Conservation (phyloP, 1,140 invertebrate species). For the Thaumetopoea pityocampa region DNA sequence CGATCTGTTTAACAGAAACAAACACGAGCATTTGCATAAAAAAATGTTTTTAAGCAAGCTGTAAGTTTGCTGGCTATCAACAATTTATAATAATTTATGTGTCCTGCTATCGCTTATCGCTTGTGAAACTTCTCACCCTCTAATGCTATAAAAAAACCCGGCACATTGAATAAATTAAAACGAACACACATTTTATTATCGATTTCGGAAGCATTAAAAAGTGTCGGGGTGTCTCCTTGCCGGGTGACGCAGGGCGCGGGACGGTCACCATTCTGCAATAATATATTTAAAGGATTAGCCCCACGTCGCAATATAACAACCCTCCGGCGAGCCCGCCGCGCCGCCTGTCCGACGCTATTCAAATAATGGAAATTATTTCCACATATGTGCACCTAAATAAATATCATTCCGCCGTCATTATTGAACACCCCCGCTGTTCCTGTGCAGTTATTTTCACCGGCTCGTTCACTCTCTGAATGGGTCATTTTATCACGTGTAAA, state of each 20-base stretch:
- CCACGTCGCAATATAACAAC: conserved; percentile 74
- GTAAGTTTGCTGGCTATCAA: too few species aligned
- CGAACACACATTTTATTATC: conserved; percentile 53
- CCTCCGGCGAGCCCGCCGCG: conserved; percentile 40
- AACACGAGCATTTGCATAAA: too few species aligned
- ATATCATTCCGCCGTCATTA: conserved; percentile 75
- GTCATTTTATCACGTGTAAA: conserved; percentile 25
- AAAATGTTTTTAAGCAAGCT: too few species aligned
- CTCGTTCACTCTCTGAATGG: conserved; percentile 46
- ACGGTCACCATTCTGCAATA: conserved; percentile 64
- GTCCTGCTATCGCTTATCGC: background rate
- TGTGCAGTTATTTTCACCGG: conserved; percentile 64
- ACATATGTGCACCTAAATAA: conserved; percentile 75
- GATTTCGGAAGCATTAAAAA: conserved; percentile 63
- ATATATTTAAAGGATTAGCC: conserved; percentile 77
- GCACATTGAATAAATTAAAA: conserved; percentile 31
- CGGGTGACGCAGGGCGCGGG: conserved; percentile 39
- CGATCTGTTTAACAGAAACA: too few species aligned
- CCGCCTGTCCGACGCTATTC: conserved; percentile 54
- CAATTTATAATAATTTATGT: too few species aligned
- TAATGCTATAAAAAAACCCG: conserved; percentile 12
- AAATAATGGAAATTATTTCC: conserved; percentile 76
- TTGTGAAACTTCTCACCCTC: conserved; percentile 3
- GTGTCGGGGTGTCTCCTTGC: conserved; percentile 40
- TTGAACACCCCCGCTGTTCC: conserved; percentile 66